A percentile compares a stretch with the other conserved stretches of the same genome.
phyloP scores from a whole-genome alignment of 1,140 invertebrate genomes.

The Orussus abietinus region DNA sequence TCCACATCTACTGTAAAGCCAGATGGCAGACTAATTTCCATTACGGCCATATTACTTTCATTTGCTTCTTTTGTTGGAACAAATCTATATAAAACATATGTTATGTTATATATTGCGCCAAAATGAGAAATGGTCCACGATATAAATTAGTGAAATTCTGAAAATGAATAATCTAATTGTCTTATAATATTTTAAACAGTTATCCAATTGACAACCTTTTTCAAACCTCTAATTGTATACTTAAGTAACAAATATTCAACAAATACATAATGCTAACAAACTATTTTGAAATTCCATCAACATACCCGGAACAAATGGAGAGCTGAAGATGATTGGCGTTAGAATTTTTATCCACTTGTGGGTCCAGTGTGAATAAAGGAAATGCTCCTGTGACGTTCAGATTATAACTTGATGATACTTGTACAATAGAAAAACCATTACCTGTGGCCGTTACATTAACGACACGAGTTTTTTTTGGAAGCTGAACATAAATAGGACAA shows the following conservation, averaged over 20 bases:
- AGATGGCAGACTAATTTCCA: constrained; percentile 81
- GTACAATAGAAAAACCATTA: constrained; percentile 77
- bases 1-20: constrained; percentile 80
- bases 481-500: constrained; percentile 39
- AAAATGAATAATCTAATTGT: neutral
- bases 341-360: constrained; percentile 81
- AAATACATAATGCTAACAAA: constrained; percentile 2
- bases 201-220: too few relatives aligned
- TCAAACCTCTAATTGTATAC: too few relatives aligned
- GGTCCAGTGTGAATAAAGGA: constrained; percentile 86
- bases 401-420: constrained; percentile 80
- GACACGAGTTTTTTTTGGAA: constrained; percentile 54
- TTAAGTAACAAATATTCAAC: constrained; percentile 1
- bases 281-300: neutral
- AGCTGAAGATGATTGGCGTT: constrained; percentile 79
- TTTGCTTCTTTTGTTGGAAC: constrained; percentile 57
- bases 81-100: constrained; percentile 54
- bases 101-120: too few relatives aligned
- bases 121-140: too few relatives aligned
- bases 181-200: neutral
- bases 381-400: constrained; percentile 85
- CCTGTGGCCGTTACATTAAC: constrained; percentile 72
- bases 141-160: neutral
- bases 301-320: constrained; percentile 78
- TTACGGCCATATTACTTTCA: constrained; percentile 84